Evolutionary conservation across 2,888 invertebrate species (phyloP).

Genomic region (Crepidodera aurea): DNA sequence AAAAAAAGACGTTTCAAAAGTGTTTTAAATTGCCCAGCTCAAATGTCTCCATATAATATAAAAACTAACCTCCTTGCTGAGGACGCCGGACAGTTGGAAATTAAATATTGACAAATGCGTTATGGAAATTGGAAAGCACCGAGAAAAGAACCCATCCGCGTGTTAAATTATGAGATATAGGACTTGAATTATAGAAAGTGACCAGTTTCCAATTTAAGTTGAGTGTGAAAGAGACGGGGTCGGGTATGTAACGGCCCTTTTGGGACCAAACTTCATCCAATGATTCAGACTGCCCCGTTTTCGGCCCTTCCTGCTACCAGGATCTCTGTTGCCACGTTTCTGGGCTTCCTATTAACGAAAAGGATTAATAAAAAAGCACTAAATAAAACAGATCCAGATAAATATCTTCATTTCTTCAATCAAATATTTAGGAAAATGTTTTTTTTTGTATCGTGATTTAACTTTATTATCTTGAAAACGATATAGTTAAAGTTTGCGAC

Average conservation of each 20-base stretch:
- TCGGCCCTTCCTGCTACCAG: constrained; percentile 32
- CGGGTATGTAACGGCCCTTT: constrained; percentile 60
- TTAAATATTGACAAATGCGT: constrained; percentile 36
- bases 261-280: constrained; percentile 60
- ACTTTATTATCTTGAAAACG: too few relatives aligned
- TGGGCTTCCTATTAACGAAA: not conserved
- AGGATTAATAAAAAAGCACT: constrained; percentile 3
- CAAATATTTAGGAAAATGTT: too few relatives aligned
- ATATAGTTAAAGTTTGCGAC: too few relatives aligned
- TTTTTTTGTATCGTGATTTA: too few relatives aligned
- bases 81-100: too few relatives aligned
- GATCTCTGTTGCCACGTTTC: constrained; percentile 18
- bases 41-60: too few relatives aligned
- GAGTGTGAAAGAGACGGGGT: constrained; percentile 61
- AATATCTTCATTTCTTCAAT: not conserved
- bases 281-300: constrained; percentile 55
- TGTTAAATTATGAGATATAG: constrained; percentile 60
- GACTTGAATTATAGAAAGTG: constrained; percentile 63
- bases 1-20: too few relatives aligned
- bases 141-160: constrained; percentile 42
- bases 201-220: constrained; percentile 63
- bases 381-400: not conserved
- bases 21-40: too few relatives aligned
- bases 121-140: constrained; percentile 39
- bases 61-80: too few relatives aligned